Percentiles rank a stretch among this genome's conserved stretches.
Evolutionary conservation across 2,888 invertebrate genomes (phyloP).

Genomic region (Scaptomyza reducta): DNA sequence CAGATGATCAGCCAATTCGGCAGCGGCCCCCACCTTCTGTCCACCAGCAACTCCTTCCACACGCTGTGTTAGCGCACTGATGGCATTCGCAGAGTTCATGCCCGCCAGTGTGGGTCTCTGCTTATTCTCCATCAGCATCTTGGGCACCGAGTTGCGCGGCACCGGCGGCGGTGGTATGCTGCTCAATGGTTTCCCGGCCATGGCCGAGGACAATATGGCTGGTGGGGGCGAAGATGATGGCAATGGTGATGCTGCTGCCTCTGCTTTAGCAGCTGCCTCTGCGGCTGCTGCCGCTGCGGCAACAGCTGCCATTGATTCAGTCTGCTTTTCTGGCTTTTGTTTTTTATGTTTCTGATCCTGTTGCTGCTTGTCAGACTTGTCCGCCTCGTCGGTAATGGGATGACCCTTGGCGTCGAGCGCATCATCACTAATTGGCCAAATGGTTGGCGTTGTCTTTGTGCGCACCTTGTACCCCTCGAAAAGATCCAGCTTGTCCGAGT

Average conservation of each 20-base stretch:
- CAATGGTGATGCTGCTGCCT: slow-evolving; percentile 15
- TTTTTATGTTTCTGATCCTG: not conserved
- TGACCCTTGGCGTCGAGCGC: slow-evolving; percentile 81
- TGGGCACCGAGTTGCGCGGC: slow-evolving; percentile 86
- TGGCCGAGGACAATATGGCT: slow-evolving; percentile 84
- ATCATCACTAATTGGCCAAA: slow-evolving; percentile 94
- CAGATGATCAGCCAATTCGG: slow-evolving; percentile 81
- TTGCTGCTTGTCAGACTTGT: slow-evolving; percentile 2
- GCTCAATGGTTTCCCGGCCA: slow-evolving; percentile 86
- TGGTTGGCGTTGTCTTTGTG: slow-evolving; percentile 91
- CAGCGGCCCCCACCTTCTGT: slow-evolving; percentile 66
- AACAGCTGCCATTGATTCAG: slow-evolving; percentile 36
- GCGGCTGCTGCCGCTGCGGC: slow-evolving; percentile 16
- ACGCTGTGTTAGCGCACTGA: slow-evolving; percentile 80
- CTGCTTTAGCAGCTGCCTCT: slow-evolving; percentile 24
- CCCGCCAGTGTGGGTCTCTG: slow-evolving; percentile 54
- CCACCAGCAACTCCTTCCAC: slow-evolving; percentile 69
- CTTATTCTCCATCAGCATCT: slow-evolving; percentile 74
- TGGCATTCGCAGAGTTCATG: slow-evolving; percentile 69
- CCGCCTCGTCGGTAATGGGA: slow-evolving; percentile 20
- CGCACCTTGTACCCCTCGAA: slow-evolving; percentile 91
- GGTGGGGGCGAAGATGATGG: slow-evolving; percentile 56
- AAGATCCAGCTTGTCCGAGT: slow-evolving; percentile 94
- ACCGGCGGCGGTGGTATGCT: slow-evolving; percentile 89
- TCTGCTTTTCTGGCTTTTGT: slow-evolving; percentile 41